phyloP scores from a whole-genome alignment of 2,888 invertebrate species.

The Petrophora chlorosata region DNA sequence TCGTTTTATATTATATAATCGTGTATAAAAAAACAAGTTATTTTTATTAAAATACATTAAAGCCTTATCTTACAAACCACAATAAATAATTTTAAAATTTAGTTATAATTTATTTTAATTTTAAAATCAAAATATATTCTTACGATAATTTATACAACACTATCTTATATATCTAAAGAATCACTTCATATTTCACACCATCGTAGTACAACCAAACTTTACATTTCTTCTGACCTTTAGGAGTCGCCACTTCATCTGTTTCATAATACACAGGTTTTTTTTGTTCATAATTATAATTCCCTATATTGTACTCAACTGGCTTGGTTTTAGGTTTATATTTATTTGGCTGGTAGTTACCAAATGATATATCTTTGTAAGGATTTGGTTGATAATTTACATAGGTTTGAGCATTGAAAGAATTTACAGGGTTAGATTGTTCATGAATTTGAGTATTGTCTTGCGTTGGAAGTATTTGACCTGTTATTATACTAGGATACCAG shows the following conservation, averaged over 20 bases:
- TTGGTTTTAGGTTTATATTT: slow-evolving; percentile 29
- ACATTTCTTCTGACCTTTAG: slow-evolving; percentile 54
- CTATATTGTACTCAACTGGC: slow-evolving; percentile 30
- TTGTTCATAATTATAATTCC: slow-evolving; percentile 23
- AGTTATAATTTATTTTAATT: too few species aligned
- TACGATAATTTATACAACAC: not conserved
- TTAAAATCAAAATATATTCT: not conserved
- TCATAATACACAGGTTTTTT: slow-evolving; percentile 49
- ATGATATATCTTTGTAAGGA: slow-evolving; percentile 6
- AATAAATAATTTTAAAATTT: too few species aligned
- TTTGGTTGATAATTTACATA: slow-evolving; percentile 4
- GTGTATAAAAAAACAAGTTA: too few species aligned
- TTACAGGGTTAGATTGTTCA: not conserved
- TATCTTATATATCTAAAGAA: slow-evolving; percentile 37
- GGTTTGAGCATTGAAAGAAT: slow-evolving; percentile 6
- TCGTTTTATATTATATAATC: too few species aligned
- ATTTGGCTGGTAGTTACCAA: slow-evolving; percentile 21
- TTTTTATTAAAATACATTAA: too few species aligned
- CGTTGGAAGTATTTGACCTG: slow-evolving; percentile 27
- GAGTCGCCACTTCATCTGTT: slow-evolving; percentile 45
- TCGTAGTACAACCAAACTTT: slow-evolving; percentile 66
- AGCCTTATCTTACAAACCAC: too few species aligned
- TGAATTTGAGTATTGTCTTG: slow-evolving; percentile 1
- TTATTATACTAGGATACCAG: slow-evolving; percentile 28
- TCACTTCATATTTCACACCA: slow-evolving; percentile 65